Conservation (phyloP, 2,113 vertebrate genomes). For the Ceratotherium simum region DNA sequence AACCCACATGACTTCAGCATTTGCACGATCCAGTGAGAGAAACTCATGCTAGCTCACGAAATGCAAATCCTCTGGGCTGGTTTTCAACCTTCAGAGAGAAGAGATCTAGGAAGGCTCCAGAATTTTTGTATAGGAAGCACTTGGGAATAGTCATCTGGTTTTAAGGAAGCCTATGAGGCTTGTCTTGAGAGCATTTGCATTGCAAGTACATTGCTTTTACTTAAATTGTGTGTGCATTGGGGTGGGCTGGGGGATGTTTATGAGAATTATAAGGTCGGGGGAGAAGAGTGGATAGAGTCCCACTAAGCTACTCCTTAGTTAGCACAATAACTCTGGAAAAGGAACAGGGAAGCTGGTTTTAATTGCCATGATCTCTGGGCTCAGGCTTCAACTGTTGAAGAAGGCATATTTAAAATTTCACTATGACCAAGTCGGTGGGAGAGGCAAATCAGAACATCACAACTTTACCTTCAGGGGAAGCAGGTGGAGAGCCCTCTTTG, state of each 20-base stretch:
- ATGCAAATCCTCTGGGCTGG: not conserved
- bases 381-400: not conserved
- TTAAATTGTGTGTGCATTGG: not conserved
- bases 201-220: not conserved
- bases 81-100: not conserved
- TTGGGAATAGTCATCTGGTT: not conserved
- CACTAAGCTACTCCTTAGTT: not conserved
- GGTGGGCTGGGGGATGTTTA: not conserved
- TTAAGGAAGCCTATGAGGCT: not conserved
- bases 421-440: not conserved
- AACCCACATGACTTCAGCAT: not conserved
- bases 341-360: not conserved
- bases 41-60: not conserved
- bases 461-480: not conserved
- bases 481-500: not conserved
- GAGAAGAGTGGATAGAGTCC: not conserved
- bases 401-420: not conserved
- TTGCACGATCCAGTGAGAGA: not conserved
- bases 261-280: not conserved
- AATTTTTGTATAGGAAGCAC: not conserved
- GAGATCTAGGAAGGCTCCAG: not conserved
- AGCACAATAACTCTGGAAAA: not conserved
- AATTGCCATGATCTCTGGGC: not conserved
- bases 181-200: not conserved
- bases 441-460: not conserved